These are phyloP conservation scores for Mesocentrotus franciscanus DNA, from an alignment of 53 echinoderm and acorn worm genomes.

Conservation along the genomic window DNA sequence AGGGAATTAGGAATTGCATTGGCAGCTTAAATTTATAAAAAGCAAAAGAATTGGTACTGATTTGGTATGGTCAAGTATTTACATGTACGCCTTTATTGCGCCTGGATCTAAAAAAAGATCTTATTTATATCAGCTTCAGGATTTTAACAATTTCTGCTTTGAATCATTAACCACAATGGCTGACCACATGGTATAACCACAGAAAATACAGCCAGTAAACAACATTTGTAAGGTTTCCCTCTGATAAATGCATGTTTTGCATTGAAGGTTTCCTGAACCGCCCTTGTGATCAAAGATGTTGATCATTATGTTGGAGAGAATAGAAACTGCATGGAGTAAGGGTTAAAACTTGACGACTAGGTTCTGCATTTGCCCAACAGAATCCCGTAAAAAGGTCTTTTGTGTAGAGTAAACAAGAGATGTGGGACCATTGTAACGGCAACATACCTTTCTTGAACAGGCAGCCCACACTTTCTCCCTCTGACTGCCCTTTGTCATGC, in stretches of 20 bases:
- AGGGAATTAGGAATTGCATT: background rate
- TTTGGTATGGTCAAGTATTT: background rate
- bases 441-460: conserved; percentile 24
- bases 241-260: background rate
- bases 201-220: background rate
- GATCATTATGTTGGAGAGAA: background rate
- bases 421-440: background rate
- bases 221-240: background rate
- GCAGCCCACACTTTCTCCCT: conserved; percentile 15
- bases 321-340: background rate
- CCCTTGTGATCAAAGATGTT: background rate
- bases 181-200: background rate
- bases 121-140: background rate
- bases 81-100: background rate
- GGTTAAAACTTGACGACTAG: conserved; percentile 39
- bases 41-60: background rate
- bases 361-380: conserved; percentile 21
- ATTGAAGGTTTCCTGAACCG: background rate
- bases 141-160: background rate
- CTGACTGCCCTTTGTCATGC: conserved; percentile 1
- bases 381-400: conserved; percentile 37
- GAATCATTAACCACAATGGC: background rate
- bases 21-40: background rate
- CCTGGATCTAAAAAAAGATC: background rate
- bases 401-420: conserved; percentile 38